Evolutionary conservation across 2,797 vertebrate genomes (phyloP), one percentile per base, ranked within the genome.

Genomic region (Danio aesculapii): DNA sequence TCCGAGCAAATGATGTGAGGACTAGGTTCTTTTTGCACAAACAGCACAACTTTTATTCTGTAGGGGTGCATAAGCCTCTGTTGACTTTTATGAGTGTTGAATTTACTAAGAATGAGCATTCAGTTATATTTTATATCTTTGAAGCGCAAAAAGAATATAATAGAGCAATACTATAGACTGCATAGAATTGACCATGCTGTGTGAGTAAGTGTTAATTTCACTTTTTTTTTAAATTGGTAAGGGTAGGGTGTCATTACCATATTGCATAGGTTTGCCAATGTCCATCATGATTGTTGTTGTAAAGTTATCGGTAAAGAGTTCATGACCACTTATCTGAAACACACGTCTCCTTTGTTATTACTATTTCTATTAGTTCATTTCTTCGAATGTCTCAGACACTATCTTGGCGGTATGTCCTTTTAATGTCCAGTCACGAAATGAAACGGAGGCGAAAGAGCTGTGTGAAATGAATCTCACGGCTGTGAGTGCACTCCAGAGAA

Each of bases 381-480:
- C n/a, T 64, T 58, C 21, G 49, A 58, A 59, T 46, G 50, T 57
- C 10, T 77, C 39, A 64, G 61, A 46, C 11, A 30, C 12, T 62
- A 8, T 44, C 13, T 17, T 68, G 11, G 43, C 1, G 2, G 6
- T 39, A 70, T 70, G 46, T 50, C 4, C 2, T 78, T 78, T 78
- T 78, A 61, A 61, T 61, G 64, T 61, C 57, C 76, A 59, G n/a
- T 68, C 46, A 61, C 57, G 49, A 62, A 71, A 59, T 79, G 47
- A 59, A 59, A 59, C 8, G 6, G 64, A 58, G 55, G 55, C 64
- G 16, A 78, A 61, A 59, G 44, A 50, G 64, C 21, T 14, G 46
- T 62, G 57, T 53, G 57, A 53, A 69, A 78, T 69, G 44, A 61
- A 50, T 58, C 44, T 69, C 46, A 47, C 59, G 0, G 17, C 17